A percentile compares a stretch with the other conserved stretches of the same genome.
Conservation (phyloP, 2,888 invertebrate species). For the Trimorus sp. region DNA sequence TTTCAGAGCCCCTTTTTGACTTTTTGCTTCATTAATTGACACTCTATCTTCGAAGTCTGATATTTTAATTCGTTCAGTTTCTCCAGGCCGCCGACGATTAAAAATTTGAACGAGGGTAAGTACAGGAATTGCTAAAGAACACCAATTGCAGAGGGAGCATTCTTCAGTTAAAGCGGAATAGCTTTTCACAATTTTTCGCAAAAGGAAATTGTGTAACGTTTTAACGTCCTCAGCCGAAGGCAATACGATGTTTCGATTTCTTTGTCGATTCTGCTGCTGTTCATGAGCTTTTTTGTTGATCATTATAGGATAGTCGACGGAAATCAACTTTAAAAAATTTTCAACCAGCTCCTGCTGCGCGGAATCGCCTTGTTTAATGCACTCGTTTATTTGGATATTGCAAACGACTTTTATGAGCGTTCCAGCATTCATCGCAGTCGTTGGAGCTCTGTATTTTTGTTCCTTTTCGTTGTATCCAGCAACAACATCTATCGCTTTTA, state of each 20-base stretch:
- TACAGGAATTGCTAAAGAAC: too few species aligned
- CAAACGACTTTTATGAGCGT: slow-evolving; percentile 56
- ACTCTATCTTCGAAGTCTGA: slow-evolving; percentile 6
- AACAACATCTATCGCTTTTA: slow-evolving; percentile 51
- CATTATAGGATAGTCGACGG: slow-evolving; percentile 32
- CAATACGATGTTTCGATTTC: background rate
- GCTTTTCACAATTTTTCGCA: background rate
- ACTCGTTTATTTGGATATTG: slow-evolving; percentile 38
- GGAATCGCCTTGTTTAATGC: slow-evolving; percentile 47
- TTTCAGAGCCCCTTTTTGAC: background rate
- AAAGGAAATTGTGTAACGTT: background rate
- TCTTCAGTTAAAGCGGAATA: background rate
- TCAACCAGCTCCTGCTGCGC: slow-evolving; percentile 27
- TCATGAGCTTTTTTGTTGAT: slow-evolving; percentile 57
- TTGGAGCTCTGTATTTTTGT: slow-evolving; percentile 35
- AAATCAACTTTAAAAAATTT: slow-evolving; percentile 9
- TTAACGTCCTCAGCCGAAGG: slow-evolving; percentile 1
- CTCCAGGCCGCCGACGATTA: slow-evolving; percentile 1
- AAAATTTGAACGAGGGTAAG: background rate
- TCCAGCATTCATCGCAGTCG: slow-evolving; percentile 51
- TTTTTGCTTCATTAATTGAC: background rate
- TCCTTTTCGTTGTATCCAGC: slow-evolving; percentile 38
- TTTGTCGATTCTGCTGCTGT: background rate
- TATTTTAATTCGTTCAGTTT: background rate
- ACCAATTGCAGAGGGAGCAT: too few species aligned